These are phyloP conservation scores for Colossoma macropomum DNA, from an alignment of 2,113 vertebrate genomes.

Conservation along the genomic window DNA sequence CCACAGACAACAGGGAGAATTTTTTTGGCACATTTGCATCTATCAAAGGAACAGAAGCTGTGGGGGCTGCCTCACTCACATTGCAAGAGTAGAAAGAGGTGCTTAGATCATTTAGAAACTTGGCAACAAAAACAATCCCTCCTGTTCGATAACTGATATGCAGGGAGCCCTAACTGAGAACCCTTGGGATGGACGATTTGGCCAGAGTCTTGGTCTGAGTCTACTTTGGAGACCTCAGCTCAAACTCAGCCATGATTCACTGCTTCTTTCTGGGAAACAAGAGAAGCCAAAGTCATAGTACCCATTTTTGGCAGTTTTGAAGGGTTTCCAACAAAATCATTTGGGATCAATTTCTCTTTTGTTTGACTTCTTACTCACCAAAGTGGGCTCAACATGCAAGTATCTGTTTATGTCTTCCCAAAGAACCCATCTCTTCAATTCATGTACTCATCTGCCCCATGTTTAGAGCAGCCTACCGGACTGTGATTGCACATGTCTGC, in stretches of 20 bases:
- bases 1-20: neutral
- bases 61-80: neutral
- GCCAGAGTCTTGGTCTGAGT: neutral
- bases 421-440: neutral
- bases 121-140: constrained; percentile 12
- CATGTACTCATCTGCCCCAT: neutral
- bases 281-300: neutral
- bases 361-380: neutral
- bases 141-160: neutral
- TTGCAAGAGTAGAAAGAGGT: neutral
- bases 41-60: neutral
- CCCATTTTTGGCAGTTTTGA: constrained; percentile 21
- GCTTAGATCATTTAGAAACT: neutral
- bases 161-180: neutral
- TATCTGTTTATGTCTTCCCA: neutral
- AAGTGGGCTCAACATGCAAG: neutral
- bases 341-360: constrained; percentile 32
- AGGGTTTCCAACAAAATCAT: neutral
- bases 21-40: neutral
- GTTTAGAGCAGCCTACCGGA: neutral
- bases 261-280: constrained; percentile 1
- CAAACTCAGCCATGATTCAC: constrained; percentile 1
- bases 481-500: neutral
- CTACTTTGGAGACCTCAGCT: neutral
- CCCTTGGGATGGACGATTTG: neutral